A percentile compares a stretch with the other conserved stretches of the same genome.
Conservation (phyloP, 2,113 vertebrate genomes). For the Anarrhichthys ocellatus region DNA sequence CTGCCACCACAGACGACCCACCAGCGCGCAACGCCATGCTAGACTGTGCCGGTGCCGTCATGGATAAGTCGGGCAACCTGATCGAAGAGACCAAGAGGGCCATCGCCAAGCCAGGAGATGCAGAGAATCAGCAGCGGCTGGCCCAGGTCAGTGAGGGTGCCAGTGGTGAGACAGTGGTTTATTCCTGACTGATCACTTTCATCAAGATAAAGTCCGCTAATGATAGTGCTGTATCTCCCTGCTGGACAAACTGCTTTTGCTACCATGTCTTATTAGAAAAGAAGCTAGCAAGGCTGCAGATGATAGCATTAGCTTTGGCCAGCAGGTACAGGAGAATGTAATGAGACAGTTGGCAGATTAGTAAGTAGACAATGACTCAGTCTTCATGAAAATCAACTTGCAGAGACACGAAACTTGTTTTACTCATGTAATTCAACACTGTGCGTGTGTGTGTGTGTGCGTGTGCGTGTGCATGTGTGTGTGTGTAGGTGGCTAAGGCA, state of each 20-base stretch:
- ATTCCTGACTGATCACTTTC: background rate
- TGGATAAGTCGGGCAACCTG: slow-evolving; percentile 96
- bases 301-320: background rate
- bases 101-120: slow-evolving; percentile 90
- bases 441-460: slow-evolving; percentile 7
- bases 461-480: slow-evolving; percentile 46
- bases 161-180: background rate
- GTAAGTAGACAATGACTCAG: background rate
- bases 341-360: background rate
- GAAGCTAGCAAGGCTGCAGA: background rate
- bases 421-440: background rate
- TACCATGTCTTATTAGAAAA: background rate
- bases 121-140: slow-evolving; percentile 94
- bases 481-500: slow-evolving; percentile 92
- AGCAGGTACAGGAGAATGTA: background rate
- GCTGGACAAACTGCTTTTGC: background rate
- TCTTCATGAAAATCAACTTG: background rate
- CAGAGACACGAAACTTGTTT: background rate
- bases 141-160: slow-evolving; percentile 86
- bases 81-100: slow-evolving; percentile 95
- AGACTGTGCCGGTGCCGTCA: slow-evolving; percentile 91
- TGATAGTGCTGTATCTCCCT: background rate
- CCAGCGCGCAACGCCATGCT: slow-evolving; percentile 88
- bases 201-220: background rate
- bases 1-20: slow-evolving; percentile 86